Evolutionary conservation across 2,797 vertebrate genomes (phyloP).

Genomic region (Eupleurogrammus muticus): DNA sequence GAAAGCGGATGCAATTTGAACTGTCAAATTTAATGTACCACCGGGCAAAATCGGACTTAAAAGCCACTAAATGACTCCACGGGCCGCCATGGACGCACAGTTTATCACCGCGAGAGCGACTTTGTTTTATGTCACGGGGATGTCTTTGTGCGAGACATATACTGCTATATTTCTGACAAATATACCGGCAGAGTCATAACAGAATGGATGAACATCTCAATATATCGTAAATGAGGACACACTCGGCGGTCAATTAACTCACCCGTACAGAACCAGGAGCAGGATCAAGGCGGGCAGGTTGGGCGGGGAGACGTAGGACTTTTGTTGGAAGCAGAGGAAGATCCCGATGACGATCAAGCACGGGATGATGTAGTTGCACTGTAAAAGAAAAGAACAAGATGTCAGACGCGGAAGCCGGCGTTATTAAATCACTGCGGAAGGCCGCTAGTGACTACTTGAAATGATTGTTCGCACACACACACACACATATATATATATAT

Average conservation of each 20-base stretch:
- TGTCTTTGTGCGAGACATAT: neutral
- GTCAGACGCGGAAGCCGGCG: neutral
- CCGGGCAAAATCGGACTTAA: too few relatives aligned
- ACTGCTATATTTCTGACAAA: too few relatives aligned
- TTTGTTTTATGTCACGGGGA: neutral
- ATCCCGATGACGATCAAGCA: constrained; percentile 92
- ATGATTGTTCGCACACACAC: neutral
- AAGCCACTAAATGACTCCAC: too few relatives aligned
- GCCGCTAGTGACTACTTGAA: neutral
- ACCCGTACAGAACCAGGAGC: constrained; percentile 95
- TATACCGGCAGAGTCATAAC: too few relatives aligned
- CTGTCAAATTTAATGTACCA: too few relatives aligned
- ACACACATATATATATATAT: too few relatives aligned
- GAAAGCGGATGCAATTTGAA: neutral
- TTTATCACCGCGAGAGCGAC: too few relatives aligned
- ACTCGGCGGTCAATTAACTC: constrained; percentile 60
- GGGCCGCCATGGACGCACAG: too few relatives aligned
- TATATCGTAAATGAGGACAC: too few relatives aligned
- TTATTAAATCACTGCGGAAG: neutral
- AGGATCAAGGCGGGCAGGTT: constrained; percentile 95
- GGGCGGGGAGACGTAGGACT: constrained; percentile 93
- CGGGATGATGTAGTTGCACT: constrained; percentile 97
- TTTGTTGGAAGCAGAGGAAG: constrained; percentile 97
- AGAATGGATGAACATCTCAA: too few relatives aligned
- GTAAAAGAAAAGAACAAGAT: constrained; percentile 37